A percentile compares a stretch with the other conserved stretches of the same genome.
These are phyloP conservation scores for Laodelphax striatellus DNA, from an alignment of 1,140 invertebrate genomes.

Conservation along the genomic window DNA sequence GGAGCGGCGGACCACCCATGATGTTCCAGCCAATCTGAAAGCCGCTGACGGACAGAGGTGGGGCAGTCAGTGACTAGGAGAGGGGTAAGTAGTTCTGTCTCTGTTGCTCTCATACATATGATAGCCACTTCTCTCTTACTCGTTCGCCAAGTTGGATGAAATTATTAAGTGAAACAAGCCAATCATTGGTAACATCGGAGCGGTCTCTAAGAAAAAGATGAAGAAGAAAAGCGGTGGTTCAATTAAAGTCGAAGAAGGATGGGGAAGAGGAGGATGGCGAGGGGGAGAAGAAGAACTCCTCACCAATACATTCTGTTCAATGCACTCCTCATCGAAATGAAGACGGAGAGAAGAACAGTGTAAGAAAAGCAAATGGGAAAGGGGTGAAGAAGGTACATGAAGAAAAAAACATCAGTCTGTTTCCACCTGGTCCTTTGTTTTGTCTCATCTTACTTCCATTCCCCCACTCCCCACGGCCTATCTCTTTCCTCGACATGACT, in stretches of 20 bases:
- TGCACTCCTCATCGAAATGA: too few species aligned
- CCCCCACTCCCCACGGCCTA: too few species aligned
- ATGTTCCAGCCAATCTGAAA: background rate
- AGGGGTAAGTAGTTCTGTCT: background rate
- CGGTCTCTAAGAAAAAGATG: background rate
- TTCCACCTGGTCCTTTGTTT: too few species aligned
- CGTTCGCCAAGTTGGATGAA: background rate
- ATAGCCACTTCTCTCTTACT: background rate
- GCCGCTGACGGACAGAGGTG: background rate
- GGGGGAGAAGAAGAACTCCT: background rate
- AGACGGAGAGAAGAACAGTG: too few species aligned
- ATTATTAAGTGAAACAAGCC: slow-evolving; percentile 3
- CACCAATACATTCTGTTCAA: background rate
- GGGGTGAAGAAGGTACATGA: too few species aligned
- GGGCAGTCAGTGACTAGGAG: background rate
- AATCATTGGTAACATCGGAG: slow-evolving; percentile 1
- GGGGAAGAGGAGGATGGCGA: background rate
- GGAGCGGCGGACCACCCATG: background rate
- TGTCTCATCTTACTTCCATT: too few species aligned
- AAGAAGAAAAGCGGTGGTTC: background rate
- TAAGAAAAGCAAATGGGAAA: too few species aligned
- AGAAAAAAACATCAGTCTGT: too few species aligned
- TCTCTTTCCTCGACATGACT: too few species aligned
- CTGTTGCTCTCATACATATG: background rate
- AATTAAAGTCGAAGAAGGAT: background rate